Base-by-base conservation (phyloP, 2,888 invertebrate species). In the Micoletzkya japonica region DNA sequence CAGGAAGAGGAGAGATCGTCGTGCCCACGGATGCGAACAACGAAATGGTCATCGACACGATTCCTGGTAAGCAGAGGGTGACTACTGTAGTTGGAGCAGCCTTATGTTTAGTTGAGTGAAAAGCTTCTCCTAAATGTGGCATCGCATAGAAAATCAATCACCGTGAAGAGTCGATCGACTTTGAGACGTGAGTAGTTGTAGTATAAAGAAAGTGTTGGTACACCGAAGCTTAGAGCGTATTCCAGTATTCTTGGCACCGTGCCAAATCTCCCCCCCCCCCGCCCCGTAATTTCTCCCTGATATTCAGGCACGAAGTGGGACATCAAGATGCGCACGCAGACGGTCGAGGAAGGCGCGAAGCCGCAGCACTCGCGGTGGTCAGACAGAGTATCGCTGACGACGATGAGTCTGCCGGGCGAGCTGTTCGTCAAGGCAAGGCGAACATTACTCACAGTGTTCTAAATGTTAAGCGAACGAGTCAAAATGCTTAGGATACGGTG, bases 311-410 rank as follows among this genome's bases (percentile, higher is more conserved):
- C 85, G 63, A 81, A 80, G 52, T 85, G 85, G 85, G 80, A 80
- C 56, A 75, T 82, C 70, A 80, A 83, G 73, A 82, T 82, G 77
- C 75, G 80, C 49, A 86, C 86, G 2, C 82, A 86, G 70, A 84
- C 85, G 20, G 77, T 81, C 24, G 84, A 85, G 64, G 85, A 84
- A n/a, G 82, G 79, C 63, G 73, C 68, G 44, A 77, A 76, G 67
- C 80, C 82, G 4, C 82, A 83, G 70, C 73, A 72, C 70, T 66
- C 64, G 17, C 24, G 72, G 37, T 85, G 85, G 85, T 81, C 82
- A 58, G 78, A 82, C 66, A 74, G 73, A 28, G 79, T 78, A 36
- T 77, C 75, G 28, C 70, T 80, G 37, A 77, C 79, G 14, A 83
- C 83, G 28, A 78, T 80, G 73, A 75, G 79, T 4, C 75, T 82